phyloP scores from a whole-genome alignment of 2,797 vertebrate species.

The Cichlasoma orientale region DNA sequence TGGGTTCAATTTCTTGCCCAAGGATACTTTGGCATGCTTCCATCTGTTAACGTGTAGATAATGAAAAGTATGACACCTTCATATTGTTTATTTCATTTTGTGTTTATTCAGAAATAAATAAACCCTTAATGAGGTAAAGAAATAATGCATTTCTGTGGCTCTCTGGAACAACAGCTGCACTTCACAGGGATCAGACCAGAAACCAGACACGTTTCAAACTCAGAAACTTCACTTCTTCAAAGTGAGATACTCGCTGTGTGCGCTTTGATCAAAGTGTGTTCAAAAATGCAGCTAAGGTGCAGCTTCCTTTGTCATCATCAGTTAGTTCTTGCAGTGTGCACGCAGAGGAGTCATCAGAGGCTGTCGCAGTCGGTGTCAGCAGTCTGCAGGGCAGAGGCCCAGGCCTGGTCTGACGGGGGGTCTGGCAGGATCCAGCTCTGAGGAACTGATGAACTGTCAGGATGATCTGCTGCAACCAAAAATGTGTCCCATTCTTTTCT shows the following conservation, averaged over 20 bases:
- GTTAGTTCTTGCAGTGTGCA: not conserved
- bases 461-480: constrained; percentile 86
- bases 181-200: not conserved
- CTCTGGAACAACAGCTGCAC: not conserved
- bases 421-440: constrained; percentile 89
- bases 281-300: not conserved
- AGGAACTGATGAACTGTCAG: constrained; percentile 86
- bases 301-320: not conserved
- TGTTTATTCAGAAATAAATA: not conserved
- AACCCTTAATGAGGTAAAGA: not conserved
- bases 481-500: constrained; percentile 94
- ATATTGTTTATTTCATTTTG: not conserved
- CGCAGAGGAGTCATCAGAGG: not conserved
- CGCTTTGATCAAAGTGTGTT: not conserved
- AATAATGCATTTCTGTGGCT: not conserved
- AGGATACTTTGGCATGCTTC: too few species aligned
- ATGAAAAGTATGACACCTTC: not conserved
- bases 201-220: not conserved
- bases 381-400: constrained; percentile 85
- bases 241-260: too few species aligned
- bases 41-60: not conserved
- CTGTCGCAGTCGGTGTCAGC: not conserved
- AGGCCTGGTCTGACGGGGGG: constrained; percentile 83
- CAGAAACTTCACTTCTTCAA: not conserved
- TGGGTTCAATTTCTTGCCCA: too few species aligned